phyloP scores from a whole-genome alignment of 23 tunicate species.

The Pegea sp. region DNA sequence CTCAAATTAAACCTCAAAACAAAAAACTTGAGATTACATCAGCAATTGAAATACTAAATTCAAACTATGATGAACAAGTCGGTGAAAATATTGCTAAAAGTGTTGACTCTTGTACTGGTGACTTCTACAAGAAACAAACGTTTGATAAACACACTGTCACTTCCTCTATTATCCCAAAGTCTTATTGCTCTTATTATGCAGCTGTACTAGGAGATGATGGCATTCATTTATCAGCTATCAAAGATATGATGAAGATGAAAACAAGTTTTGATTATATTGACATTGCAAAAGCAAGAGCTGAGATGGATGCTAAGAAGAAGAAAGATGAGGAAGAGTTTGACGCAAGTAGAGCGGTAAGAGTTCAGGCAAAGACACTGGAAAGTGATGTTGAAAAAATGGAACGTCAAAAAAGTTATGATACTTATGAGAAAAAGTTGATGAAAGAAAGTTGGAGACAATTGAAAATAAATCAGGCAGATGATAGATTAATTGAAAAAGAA shows the following conservation, averaged over 20 bases:
- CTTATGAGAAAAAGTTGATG: constrained; percentile 52
- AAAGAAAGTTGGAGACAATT: constrained; percentile 50
- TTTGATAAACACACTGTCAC: constrained; percentile 49
- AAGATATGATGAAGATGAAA: constrained; percentile 35
- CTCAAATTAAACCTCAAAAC: constrained; percentile 50
- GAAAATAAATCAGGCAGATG: constrained; percentile 10
- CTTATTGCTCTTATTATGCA: constrained; percentile 29
- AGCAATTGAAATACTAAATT: constrained; percentile 31
- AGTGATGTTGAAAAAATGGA: constrained; percentile 48
- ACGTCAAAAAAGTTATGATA: constrained; percentile 49
- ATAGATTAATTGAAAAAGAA: constrained; percentile 19
- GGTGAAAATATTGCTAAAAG: constrained; percentile 75
- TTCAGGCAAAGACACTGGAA: constrained; percentile 60
- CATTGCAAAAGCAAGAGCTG: constrained; percentile 48
- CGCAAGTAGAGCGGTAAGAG: constrained; percentile 61
- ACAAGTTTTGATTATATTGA: constrained; percentile 76
- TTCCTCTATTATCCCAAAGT: constrained; percentile 15
- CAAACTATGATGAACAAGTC: constrained; percentile 65
- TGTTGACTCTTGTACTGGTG: constrained; percentile 34
- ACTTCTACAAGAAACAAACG: constrained; percentile 31
- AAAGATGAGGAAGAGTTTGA: constrained; percentile 68
- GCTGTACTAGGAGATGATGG: constrained; percentile 26
- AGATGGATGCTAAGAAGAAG: constrained; percentile 45
- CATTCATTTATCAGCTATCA: constrained; percentile 39
- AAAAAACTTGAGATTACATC: constrained; percentile 60